These are phyloP conservation scores for Luperina nickerlii DNA, from an alignment of 2,888 invertebrate genomes.

Conservation along the genomic window DNA sequence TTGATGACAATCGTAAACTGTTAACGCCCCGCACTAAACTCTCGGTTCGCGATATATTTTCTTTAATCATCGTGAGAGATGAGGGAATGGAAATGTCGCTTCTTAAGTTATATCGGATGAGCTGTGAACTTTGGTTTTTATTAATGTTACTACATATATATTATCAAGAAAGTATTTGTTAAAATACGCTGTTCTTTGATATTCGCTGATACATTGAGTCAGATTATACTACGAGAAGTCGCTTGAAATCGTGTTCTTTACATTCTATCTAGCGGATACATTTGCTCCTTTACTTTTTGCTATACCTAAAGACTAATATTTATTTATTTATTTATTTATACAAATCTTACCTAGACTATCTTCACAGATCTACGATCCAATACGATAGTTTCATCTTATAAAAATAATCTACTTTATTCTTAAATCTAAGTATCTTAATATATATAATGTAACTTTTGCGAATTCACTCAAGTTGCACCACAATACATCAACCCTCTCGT, in stretches of 20 bases:
- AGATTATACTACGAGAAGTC: background rate
- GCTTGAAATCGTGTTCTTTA: background rate
- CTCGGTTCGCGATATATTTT: constrained; percentile 49
- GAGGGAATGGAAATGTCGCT: constrained; percentile 23
- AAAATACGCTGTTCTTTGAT: background rate
- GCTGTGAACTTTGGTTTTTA: constrained; percentile 12
- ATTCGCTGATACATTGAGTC: background rate
- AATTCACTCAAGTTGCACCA: too few species aligned
- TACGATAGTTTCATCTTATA: too few species aligned
- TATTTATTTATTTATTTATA: too few species aligned
- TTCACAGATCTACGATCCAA: too few species aligned
- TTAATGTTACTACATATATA: background rate
- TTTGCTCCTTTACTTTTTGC: background rate
- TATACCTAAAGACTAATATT: too few species aligned
- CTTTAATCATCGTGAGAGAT: constrained; percentile 42
- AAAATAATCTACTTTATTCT: too few species aligned
- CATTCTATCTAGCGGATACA: background rate
- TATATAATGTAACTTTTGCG: too few species aligned
- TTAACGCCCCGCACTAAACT: constrained; percentile 64
- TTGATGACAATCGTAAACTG: constrained; percentile 68
- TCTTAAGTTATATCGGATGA: constrained; percentile 2
- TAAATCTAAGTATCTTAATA: too few species aligned
- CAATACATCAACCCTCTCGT: too few species aligned
- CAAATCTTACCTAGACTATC: too few species aligned
- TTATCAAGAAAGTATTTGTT: background rate